Evolutionary conservation across 2,113 vertebrate species (phyloP), one percentile per base, ranked within the genome.

Genomic region (Otolemur garnettii): DNA sequence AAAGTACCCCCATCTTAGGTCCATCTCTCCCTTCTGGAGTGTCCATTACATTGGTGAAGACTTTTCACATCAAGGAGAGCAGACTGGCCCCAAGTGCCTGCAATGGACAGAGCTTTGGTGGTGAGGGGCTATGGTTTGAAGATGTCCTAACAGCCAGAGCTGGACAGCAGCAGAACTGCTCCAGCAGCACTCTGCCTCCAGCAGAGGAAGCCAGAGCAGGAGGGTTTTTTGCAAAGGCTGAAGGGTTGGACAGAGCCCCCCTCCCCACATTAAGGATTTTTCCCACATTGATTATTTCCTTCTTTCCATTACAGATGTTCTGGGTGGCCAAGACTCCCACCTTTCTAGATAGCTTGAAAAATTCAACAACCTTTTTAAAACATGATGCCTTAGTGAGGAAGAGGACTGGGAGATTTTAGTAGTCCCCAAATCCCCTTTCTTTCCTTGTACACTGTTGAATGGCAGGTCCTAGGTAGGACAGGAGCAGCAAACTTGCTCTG

Each of bases 111-210:
- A 77, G 42, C 24, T 45, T 50, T 50, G 30, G 1, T 3, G 66
- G 15, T 22, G 3, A 42, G 14, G 35, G 21, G 12, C n/a, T 7
- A 6, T 9, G 5, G 62, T 21, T 24, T 3, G 0, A 26, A 42
- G 33, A 19, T 0, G 0, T n/a, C 33, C 55, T 45, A 10, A 21
- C 17, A 21, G 24, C 4, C 10, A 4, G 30, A 64, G 3, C 21
- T 28, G 3, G 38, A 69, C 14, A 11, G 30, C 8, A 7, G 22
- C 12, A 24, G n/a, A 74, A 2, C 14, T 38, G 11, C 72, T 42
- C 1, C 42, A 15, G 62, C n/a, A 64, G 69, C 24, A 71, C 35
- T 35, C 6, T 55, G 45, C 24, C 4, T 9, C 77, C n/a, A 2
- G 30, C 15, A 11, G 19, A 53, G 26, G 12, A 24, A 1, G 18